These are phyloP conservation scores for Plectrocnemia conspersa DNA, from an alignment of 1,140 invertebrate genomes.

Conservation along the genomic window DNA sequence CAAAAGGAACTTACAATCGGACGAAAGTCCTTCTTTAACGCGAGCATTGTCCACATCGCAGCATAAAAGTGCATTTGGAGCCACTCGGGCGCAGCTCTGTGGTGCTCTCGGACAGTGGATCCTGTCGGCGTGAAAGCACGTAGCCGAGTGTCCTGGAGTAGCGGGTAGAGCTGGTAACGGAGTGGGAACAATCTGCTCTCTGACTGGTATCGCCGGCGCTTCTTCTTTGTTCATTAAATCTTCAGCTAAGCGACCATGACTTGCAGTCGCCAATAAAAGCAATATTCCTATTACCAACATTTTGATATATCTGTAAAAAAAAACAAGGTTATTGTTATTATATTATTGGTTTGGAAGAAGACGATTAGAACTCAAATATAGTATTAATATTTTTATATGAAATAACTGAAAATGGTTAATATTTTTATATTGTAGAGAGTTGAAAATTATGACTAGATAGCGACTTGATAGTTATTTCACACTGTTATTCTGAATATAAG, in stretches of 20 bases:
- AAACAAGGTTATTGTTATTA: background rate
- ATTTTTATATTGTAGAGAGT: background rate
- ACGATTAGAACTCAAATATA: too few relatives aligned
- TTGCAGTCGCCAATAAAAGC: background rate
- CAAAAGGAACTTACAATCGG: slow-evolving; percentile 33
- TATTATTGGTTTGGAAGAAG: too few relatives aligned
- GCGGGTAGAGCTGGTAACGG: slow-evolving; percentile 39
- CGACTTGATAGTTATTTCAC: too few relatives aligned
- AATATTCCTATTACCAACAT: slow-evolving; percentile 4
- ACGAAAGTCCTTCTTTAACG: slow-evolving; percentile 41
- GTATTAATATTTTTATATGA: too few relatives aligned
- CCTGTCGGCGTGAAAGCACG: slow-evolving; percentile 45
- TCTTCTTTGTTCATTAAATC: slow-evolving; percentile 26
- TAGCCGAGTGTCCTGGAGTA: slow-evolving; percentile 36
- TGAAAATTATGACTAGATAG: background rate
- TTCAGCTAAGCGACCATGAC: slow-evolving; percentile 22
- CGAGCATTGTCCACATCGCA: slow-evolving; percentile 44
- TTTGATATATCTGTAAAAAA: slow-evolving; percentile 17
- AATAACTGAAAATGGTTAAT: too few relatives aligned
- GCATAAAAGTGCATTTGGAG: slow-evolving; percentile 43
- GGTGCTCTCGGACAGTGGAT: slow-evolving; percentile 39
- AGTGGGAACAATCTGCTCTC: background rate
- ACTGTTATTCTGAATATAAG: too few relatives aligned
- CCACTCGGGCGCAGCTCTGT: slow-evolving; percentile 38
- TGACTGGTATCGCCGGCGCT: background rate